Conservation (phyloP, 2,888 invertebrate species). For the Fabriciana adippe region DNA sequence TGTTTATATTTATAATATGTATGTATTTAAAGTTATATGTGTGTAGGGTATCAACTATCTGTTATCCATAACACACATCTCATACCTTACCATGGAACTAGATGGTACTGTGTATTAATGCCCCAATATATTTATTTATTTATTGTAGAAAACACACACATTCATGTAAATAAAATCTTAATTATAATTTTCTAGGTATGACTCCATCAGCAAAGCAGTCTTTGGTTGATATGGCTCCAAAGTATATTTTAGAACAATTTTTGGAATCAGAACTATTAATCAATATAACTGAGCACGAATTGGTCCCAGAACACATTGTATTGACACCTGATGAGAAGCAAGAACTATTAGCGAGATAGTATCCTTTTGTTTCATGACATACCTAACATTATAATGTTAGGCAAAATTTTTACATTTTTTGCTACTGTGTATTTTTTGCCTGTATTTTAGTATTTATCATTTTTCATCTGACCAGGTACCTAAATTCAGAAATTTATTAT, state of each 20-base stretch:
- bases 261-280: slow-evolving; percentile 97
- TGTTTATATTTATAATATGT: no score
- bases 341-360: slow-evolving; percentile 97
- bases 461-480: no score
- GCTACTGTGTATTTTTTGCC: background rate
- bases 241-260: slow-evolving; percentile 98
- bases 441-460: no score
- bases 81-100: no score
- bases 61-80: no score
- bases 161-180: background rate
- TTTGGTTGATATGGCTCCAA: slow-evolving; percentile 98
- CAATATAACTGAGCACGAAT: slow-evolving; percentile 98
- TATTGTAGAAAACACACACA: no score
- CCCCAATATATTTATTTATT: no score
- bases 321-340: slow-evolving; percentile 99
- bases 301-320: slow-evolving; percentile 99
- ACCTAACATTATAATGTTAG: background rate
- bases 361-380: slow-evolving; percentile 73
- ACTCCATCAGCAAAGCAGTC: slow-evolving; percentile 99
- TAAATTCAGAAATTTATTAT: no score
- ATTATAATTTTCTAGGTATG: slow-evolving; percentile 86
- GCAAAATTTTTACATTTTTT: background rate
- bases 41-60: no score
- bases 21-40: no score
- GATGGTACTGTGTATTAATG: no score